Percentiles rank a stretch among this genome's conserved stretches.
Conservation (phyloP, 2,797 vertebrate species). For the Mormyrops attenuatus region DNA sequence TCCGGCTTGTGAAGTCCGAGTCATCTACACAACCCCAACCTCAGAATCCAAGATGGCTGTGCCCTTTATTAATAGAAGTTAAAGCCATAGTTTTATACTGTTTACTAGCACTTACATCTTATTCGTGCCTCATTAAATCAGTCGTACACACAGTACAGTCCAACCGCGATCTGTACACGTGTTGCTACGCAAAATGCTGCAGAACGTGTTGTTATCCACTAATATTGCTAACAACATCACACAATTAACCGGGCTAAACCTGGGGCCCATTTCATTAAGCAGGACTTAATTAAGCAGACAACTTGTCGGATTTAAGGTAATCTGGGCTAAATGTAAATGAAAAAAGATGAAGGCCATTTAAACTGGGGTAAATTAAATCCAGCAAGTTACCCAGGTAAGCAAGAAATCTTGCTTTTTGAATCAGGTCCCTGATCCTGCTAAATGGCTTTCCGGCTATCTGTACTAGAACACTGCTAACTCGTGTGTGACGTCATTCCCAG, state of each 20-base stretch:
- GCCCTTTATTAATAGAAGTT: neutral
- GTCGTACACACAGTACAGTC: neutral
- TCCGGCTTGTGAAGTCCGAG: neutral
- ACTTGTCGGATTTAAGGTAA: neutral
- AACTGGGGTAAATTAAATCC: neutral
- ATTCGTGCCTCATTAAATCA: neutral
- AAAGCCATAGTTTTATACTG: neutral
- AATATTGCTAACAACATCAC: too few relatives aligned
- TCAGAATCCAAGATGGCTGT: neutral
- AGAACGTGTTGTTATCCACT: too few relatives aligned
- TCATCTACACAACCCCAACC: neutral
- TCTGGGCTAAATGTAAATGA: neutral
- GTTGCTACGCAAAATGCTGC: too few relatives aligned
- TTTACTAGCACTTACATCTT: neutral
- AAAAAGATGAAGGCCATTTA: neutral
- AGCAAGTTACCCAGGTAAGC: neutral
- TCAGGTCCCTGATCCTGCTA: neutral
- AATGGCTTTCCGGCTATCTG: neutral
- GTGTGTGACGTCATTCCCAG: neutral
- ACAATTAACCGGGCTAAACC: neutral
- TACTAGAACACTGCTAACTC: neutral
- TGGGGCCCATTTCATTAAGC: neutral
- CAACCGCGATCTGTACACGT: neutral
- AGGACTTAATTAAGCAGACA: neutral
- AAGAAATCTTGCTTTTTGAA: neutral